Conservation (phyloP, 2,113 vertebrate species). For the Tyrannus savana region DNA sequence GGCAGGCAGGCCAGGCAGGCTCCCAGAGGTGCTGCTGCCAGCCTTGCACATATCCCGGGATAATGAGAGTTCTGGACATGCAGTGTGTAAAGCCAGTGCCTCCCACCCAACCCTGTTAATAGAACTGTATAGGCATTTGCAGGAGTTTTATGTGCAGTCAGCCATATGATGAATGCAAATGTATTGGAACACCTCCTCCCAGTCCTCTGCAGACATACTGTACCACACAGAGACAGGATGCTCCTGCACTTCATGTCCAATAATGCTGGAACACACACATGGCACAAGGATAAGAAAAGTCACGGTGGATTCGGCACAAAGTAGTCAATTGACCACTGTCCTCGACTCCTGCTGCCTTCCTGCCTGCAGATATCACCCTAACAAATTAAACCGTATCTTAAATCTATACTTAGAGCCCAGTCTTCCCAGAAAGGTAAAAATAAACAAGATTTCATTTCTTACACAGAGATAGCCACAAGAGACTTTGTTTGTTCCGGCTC, state of each 20-base stretch:
- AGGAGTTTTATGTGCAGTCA: background rate
- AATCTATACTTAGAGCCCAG: conserved; percentile 11
- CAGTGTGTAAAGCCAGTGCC: background rate
- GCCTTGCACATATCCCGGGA: background rate
- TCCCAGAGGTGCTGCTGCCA: background rate
- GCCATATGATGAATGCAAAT: background rate
- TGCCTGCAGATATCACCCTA: background rate
- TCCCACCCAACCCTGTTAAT: background rate
- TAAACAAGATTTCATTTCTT: conserved; percentile 34
- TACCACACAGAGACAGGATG: background rate
- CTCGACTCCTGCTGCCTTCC: background rate
- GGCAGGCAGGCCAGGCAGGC: background rate
- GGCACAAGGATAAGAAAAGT: background rate
- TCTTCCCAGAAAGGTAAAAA: conserved; percentile 36
- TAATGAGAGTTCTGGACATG: background rate
- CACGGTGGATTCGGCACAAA: rapidly evolving
- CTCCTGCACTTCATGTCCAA: background rate
- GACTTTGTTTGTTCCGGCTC: background rate
- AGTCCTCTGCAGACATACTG: background rate
- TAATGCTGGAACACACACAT: background rate
- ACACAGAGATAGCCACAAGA: background rate
- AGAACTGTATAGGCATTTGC: background rate
- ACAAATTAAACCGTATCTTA: background rate
- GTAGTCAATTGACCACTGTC: background rate
- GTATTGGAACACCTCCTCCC: background rate